A percentile compares a stretch with the other conserved stretches of the same genome.
phyloP scores from a whole-genome alignment of 92 coral and sea anemone species.

The Diadumene lineata region DNA sequence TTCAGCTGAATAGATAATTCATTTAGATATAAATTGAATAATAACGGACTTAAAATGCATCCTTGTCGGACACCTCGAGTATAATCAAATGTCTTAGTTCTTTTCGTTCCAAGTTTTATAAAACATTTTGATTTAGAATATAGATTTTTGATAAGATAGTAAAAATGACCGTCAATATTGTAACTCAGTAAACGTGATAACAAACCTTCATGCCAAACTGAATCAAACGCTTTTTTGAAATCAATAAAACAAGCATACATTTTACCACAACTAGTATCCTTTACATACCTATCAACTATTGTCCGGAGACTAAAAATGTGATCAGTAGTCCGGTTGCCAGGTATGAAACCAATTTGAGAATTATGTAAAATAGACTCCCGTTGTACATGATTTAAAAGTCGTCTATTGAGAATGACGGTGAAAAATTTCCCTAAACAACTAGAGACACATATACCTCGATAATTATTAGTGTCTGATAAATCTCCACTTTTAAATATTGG shows the following conservation, averaged over 20 bases:
- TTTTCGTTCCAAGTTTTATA: background rate
- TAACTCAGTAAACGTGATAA: background rate
- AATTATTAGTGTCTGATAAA: background rate
- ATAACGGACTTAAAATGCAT: background rate
- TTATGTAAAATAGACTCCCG: background rate
- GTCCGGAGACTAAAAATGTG: constrained; percentile 4
- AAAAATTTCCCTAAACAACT: background rate
- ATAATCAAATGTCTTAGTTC: background rate
- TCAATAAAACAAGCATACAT: constrained; percentile 54
- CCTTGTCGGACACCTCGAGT: background rate
- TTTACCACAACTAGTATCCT: constrained; percentile 14
- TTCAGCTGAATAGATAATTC: constrained; percentile 20
- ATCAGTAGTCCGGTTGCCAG: background rate
- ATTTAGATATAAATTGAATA: constrained; percentile 25
- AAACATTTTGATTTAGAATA: background rate
- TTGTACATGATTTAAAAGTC: background rate
- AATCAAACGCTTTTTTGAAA: background rate
- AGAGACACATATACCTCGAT: background rate
- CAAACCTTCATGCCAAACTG: background rate
- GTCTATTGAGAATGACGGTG: background rate
- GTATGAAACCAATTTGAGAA: background rate
- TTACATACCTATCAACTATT: background rate
- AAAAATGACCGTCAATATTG: background rate
- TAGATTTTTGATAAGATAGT: background rate
- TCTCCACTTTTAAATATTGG: constrained; percentile 4